Evolutionary conservation across 2,888 invertebrate genomes (phyloP).

Genomic region (Drosophila meridionalis): DNA sequence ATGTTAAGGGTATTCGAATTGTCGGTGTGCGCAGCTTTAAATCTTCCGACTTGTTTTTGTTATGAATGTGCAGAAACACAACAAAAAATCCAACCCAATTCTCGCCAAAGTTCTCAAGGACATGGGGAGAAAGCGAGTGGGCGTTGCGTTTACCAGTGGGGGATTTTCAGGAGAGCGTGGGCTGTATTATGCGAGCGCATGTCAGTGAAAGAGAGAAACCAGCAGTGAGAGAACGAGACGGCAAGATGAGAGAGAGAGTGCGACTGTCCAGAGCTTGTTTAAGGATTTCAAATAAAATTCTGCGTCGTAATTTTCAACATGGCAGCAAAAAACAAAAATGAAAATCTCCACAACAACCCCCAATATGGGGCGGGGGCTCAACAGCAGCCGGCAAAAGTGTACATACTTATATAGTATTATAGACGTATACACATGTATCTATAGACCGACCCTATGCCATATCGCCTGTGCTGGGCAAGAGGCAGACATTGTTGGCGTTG

Average conservation of each 20-base stretch:
- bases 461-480: background rate
- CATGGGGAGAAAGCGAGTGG: constrained; percentile 26
- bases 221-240: background rate
- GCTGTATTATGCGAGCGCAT: constrained; percentile 50
- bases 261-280: constrained; percentile 24
- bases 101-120: constrained; percentile 50
- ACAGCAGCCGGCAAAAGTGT: constrained; percentile 57
- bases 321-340: constrained; percentile 33
- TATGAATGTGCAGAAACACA: constrained; percentile 79
- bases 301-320: constrained; percentile 75
- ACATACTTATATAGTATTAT: constrained; percentile 7
- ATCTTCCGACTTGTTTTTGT: constrained; percentile 61
- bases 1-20: background rate
- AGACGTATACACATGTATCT: constrained; percentile 3
- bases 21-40: background rate
- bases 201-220: background rate
- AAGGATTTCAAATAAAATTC: constrained; percentile 61
- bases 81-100: constrained; percentile 73
- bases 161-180: constrained; percentile 36
- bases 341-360: constrained; percentile 44
- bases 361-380: constrained; percentile 3
- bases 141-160: constrained; percentile 15
- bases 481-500: constrained; percentile 60
- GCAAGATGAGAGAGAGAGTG: background rate
- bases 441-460: background rate